Conservation (phyloP, 2,888 invertebrate genomes). For the Ischnura elegans region DNA sequence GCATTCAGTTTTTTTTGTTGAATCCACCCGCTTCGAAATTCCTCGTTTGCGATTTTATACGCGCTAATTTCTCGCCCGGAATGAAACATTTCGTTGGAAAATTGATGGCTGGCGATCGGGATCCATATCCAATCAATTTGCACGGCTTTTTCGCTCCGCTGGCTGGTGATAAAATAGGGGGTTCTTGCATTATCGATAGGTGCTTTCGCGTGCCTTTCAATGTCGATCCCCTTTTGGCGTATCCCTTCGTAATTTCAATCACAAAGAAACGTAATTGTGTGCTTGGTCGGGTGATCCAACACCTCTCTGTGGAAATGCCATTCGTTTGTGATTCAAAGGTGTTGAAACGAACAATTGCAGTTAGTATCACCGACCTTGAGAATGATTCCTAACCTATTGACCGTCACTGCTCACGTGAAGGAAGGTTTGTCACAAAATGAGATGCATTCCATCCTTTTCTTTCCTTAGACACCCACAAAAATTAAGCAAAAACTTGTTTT, state of each 20-base stretch:
- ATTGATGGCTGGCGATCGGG: background rate
- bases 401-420: too few relatives aligned
- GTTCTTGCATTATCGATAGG: background rate
- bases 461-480: too few relatives aligned
- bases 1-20: background rate
- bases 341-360: background rate
- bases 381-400: background rate
- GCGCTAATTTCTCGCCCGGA: background rate
- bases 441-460: too few relatives aligned
- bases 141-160: constrained; percentile 17
- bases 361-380: background rate
- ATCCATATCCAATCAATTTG: background rate
- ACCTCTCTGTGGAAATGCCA: background rate
- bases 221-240: background rate
- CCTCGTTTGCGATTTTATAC: background rate
- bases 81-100: background rate
- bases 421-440: too few relatives aligned
- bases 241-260: background rate
- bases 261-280: background rate
- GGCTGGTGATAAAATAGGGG: background rate
- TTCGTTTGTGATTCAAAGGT: background rate
- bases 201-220: background rate
- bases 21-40: background rate
- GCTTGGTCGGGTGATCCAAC: background rate
- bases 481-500: too few relatives aligned